phyloP scores from a whole-genome alignment of 2,888 invertebrate species.

The Dyspetes luteomarginatus region DNA sequence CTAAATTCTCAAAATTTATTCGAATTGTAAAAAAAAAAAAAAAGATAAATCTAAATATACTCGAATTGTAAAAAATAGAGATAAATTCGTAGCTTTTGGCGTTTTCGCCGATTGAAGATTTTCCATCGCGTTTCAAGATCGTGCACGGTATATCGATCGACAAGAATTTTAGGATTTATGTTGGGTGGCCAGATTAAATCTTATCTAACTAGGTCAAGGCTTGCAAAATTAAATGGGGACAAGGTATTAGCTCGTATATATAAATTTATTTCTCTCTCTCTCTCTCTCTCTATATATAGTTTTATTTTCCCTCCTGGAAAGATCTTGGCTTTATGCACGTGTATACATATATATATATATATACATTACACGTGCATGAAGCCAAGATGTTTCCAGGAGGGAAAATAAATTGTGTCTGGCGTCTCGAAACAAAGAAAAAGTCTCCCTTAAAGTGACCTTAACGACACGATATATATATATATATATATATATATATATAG shows the following conservation, averaged over 20 bases:
- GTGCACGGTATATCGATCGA: background rate
- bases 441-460: background rate
- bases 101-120: background rate
- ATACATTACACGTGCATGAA: background rate
- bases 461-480: background rate
- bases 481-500: no score
- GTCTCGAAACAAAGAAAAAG: background rate
- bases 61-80: no score
- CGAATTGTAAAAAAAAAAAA: no score
- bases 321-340: background rate
- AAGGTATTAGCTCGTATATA: no score
- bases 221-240: conserved; percentile 3
- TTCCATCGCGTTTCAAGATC: background rate
- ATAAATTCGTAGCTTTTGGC: no score
- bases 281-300: no score
- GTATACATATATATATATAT: background rate
- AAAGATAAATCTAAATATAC: no score
- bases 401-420: conserved; percentile 13
- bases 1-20: no score
- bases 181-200: background rate
- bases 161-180: background rate
- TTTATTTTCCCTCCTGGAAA: no score
- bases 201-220: conserved; percentile 28
- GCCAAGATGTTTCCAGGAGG: conserved; percentile 2
- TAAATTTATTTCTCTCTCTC: no score